Percentiles rank a stretch among this genome's conserved stretches.
Evolutionary conservation across 1,140 invertebrate species (phyloP).

Genomic region (Cyrtorhinus lividipennis): DNA sequence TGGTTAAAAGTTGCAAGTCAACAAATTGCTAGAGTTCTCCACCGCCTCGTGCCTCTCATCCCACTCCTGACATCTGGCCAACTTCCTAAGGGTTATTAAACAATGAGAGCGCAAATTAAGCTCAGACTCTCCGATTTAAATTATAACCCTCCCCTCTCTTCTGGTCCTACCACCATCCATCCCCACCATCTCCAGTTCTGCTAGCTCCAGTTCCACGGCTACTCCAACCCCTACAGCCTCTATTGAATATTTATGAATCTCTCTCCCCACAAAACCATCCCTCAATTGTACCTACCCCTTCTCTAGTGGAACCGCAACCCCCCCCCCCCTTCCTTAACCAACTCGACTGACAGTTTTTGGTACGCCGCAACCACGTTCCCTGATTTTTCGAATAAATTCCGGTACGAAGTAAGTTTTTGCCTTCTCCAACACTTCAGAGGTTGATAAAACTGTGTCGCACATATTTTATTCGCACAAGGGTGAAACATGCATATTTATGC

Average conservation of each 20-base stretch:
- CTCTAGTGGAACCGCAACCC: not conserved
- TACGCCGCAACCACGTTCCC: not conserved
- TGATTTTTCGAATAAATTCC: not conserved
- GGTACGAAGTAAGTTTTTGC: not conserved
- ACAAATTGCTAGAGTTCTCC: not conserved
- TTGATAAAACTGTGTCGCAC: constrained; percentile 4
- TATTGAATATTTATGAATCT: constrained; percentile 7
- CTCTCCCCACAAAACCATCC: not conserved
- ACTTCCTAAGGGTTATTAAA: constrained; percentile 10
- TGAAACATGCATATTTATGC: not conserved
- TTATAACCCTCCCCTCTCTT: not conserved
- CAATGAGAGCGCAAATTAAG: constrained; percentile 9
- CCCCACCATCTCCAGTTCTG: not conserved
- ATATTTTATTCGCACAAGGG: not conserved
- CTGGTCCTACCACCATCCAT: not conserved
- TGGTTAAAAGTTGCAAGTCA: constrained; percentile 1
- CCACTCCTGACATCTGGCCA: not conserved
- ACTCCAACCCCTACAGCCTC: not conserved
- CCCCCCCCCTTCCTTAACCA: not conserved
- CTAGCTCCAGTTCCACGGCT: not conserved
- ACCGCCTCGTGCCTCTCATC: not conserved
- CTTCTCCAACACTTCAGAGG: constrained; percentile 1
- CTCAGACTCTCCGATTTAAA: constrained; percentile 6
- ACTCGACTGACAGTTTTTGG: not conserved
- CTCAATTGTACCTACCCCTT: not conserved